A percentile compares a stretch with the other conserved stretches of the same genome.
Conservation (phyloP, 2,113 vertebrate species). For the Cheilinus undulatus region DNA sequence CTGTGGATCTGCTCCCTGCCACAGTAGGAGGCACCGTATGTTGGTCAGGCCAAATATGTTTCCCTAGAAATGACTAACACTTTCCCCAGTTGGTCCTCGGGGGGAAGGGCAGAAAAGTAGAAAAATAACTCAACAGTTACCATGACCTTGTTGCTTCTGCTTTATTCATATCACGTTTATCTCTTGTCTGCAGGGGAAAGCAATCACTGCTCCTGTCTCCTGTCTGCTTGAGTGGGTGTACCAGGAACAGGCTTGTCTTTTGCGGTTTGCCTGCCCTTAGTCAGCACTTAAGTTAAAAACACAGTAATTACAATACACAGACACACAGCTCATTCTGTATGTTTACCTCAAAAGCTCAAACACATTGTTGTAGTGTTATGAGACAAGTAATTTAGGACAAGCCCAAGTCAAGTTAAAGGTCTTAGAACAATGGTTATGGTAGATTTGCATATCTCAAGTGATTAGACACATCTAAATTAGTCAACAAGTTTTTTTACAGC, state of each 20-base stretch:
- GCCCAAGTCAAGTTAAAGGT: background rate
- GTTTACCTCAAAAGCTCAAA: background rate
- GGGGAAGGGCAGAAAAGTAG: constrained; percentile 6
- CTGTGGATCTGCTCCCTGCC: no score
- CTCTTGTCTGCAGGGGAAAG: constrained; percentile 8
- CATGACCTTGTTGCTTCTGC: constrained; percentile 10
- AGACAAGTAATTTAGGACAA: background rate
- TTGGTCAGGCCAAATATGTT: constrained; percentile 9
- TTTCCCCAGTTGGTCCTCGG: background rate
- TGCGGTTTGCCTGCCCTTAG: background rate
- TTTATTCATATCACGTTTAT: constrained; percentile 19
- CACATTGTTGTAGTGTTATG: background rate
- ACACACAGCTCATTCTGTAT: background rate
- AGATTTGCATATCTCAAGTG: background rate
- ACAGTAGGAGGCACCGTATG: constrained; percentile 2
- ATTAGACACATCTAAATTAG: background rate
- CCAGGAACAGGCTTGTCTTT: constrained; percentile 7
- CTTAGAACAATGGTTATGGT: background rate
- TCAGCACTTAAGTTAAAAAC: constrained; percentile 14
- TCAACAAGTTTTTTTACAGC: background rate
- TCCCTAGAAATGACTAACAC: constrained; percentile 15
- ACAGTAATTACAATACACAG: constrained; percentile 20
- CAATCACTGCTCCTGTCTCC: constrained; percentile 15
- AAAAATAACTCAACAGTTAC: background rate
- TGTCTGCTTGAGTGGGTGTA: constrained; percentile 11